These are phyloP conservation scores for Choristoneura fumiferana DNA, from an alignment of 1,140 invertebrate genomes.

Conservation along the genomic window DNA sequence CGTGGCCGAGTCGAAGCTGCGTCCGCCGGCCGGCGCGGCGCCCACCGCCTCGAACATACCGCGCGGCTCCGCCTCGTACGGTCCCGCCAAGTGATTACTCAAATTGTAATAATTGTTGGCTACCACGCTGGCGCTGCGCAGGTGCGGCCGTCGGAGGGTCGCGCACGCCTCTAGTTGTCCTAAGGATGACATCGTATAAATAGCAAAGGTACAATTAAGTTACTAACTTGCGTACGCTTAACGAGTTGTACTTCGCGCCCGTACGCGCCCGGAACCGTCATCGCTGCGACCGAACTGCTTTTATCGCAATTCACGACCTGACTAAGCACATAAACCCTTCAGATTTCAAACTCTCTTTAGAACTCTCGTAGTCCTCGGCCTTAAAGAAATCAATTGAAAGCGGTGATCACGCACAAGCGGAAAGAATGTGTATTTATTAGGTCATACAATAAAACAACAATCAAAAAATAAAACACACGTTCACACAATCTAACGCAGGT, in stretches of 20 bases:
- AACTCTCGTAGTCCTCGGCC: slow-evolving; percentile 14
- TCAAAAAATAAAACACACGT: slow-evolving; percentile 59
- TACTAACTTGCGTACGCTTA: slow-evolving; percentile 33
- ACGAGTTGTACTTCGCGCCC: slow-evolving; percentile 44
- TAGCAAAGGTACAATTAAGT: slow-evolving; percentile 43
- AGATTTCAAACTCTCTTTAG: not conserved
- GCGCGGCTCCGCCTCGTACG: slow-evolving; percentile 78
- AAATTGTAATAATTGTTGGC: slow-evolving; percentile 82
- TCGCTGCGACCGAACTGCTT: not conserved
- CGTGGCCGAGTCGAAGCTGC: slow-evolving; percentile 73
- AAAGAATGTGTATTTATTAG: slow-evolving; percentile 70
- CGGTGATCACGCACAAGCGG: slow-evolving; percentile 75
- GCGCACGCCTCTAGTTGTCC: slow-evolving; percentile 78
- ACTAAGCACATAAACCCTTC: slow-evolving; percentile 8
- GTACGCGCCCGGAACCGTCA: slow-evolving; percentile 63
- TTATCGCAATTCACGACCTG: not conserved
- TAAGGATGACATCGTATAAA: slow-evolving; percentile 70
- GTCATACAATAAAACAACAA: slow-evolving; percentile 62
- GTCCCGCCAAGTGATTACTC: slow-evolving; percentile 79
- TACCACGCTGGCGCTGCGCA: slow-evolving; percentile 73
- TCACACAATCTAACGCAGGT: slow-evolving; percentile 59
- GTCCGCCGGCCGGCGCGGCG: slow-evolving; percentile 54
- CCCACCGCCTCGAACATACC: slow-evolving; percentile 67
- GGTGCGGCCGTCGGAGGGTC: slow-evolving; percentile 67
- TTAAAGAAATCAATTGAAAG: slow-evolving; percentile 61